Evolutionary conservation across 2,797 vertebrate species (phyloP), one percentile per base, ranked within the genome.

Genomic region (Petrocephalus schoutedeni): DNA sequence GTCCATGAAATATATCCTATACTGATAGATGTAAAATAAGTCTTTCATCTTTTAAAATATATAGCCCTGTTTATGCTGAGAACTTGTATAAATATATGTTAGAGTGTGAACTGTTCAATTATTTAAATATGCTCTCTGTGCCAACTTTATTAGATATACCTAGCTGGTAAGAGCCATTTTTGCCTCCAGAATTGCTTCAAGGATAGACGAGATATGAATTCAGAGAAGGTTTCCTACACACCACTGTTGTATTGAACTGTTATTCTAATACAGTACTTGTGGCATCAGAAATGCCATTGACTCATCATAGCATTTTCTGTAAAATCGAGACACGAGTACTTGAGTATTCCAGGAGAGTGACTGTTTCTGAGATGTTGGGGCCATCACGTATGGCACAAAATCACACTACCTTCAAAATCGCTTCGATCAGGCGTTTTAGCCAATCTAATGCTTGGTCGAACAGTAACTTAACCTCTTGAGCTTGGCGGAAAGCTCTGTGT

Each of bases 51-150:
- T 53, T 87, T 83, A 89, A 83, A 58, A 51, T 85, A 67, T 21
- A 51, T 83, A 87, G 83, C 82, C 84, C 59, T 89, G 64, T 87
- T 87, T 89, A 89, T 85, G 41, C 16, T 71, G 54, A 74, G 83
- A 51, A 85, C 59, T 7, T 59, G 8, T 41, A 57, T 85, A 64
- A 71, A 83, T 82, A 67, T 51, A 77, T 32, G 36, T 6, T 51
- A 36, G 67, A 89, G 32, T 85, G 53, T 59, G 41, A 89, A 58
- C 21, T 49, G 64, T 51, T 74, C 82, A 56, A 32, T 54, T 77
- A 56, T 87, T 80, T 80, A 80, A 80, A 80, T 80, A 21, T 80
- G n/a, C 74, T n/a, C 19, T 49, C 41, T n/a, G 74, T 21, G 7
- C 19, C 74, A 45, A 80, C 74, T 80, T 49, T 80, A 21, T 80